Evolutionary conservation across 2,113 vertebrate species (phyloP), one percentile per base, ranked within the genome.

Genomic region (Prolemur simus): DNA sequence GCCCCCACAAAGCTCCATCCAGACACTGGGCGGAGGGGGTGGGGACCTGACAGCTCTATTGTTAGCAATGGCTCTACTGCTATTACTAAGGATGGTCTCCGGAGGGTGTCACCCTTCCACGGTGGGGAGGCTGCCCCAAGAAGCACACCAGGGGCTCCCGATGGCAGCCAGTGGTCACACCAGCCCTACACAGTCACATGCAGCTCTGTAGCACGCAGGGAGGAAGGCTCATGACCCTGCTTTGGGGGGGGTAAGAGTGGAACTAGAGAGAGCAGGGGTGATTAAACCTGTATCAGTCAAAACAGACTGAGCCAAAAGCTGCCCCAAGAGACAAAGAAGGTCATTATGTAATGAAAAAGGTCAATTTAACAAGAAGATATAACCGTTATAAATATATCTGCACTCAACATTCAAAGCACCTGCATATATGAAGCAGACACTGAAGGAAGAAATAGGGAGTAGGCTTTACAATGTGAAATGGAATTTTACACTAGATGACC

Each of bases 121-220:
- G 37, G 25, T 1, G 0, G 47, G 5, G 58, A 17, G 13, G 29
- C 25, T 34, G 34, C 29, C 18, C 60, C n/a, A 47, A 32, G 11
- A 83, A 63, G n/a, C 56, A 49, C 11, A 8, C 37, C 37, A 1
- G 37, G n/a, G 25, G 42, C 32, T 64, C 66, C 64, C 14, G 25
- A 2, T 15, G 15, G 60, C 39, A 3, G 29, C 27, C 34, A 34
- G 45, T 25, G 25, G 13, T n/a, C 17, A 29, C 0, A 20, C 34
- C 17, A 13, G 54, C 10, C 69, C n/a, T 39, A 2, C 0, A 9
- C 25, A 12, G 56, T 12, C 47, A 3, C 1, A 6, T 25, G 7
- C n/a, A 49, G 17, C 63, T 93, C 37, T 21, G 42, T 4, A 54
- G 45, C n/a, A 37, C 10, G 0, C 1, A 27, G 56, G 29, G 1